Evolutionary conservation across 2,113 vertebrate species (phyloP).

Genomic region (Sinocyclocheilus anophthalmus): DNA sequence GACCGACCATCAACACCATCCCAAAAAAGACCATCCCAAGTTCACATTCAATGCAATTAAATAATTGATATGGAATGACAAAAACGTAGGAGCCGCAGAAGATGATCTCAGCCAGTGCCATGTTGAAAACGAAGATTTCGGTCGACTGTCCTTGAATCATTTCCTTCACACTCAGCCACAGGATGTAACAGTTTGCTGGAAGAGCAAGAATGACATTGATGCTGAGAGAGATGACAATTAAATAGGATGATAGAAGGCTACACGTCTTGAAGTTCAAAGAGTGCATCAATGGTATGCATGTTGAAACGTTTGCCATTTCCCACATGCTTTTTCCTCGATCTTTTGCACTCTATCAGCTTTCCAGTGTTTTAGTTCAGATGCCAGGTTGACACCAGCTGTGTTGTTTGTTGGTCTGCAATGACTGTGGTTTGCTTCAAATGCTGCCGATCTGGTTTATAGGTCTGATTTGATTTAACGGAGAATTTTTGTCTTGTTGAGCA

Average conservation of each 20-base stretch:
- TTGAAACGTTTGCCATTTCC: background rate
- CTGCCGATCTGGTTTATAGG: background rate
- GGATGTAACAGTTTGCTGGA: background rate
- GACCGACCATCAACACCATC: background rate
- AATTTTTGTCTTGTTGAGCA: background rate
- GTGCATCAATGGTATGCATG: background rate
- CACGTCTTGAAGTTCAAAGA: background rate
- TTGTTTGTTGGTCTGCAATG: background rate
- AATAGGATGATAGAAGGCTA: background rate
- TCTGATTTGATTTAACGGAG: background rate
- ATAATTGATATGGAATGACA: background rate
- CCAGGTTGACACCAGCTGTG: background rate
- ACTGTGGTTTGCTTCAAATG: background rate
- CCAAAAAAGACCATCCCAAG: no score
- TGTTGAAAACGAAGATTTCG: slow-evolving; percentile 5
- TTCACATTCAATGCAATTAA: background rate
- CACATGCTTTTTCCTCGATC: no score
- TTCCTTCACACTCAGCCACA: slow-evolving; percentile 24
- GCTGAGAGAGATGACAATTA: background rate
- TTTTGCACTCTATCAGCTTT: background rate
- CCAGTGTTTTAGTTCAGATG: background rate
- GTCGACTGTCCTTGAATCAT: background rate
- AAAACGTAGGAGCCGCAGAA: background rate
- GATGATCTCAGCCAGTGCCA: slow-evolving; percentile 2
- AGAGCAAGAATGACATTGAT: background rate